A percentile compares a stretch with the other conserved stretches of the same genome.
Conservation (phyloP, 2,113 vertebrate genomes). For the Atherinomorus stipes region DNA sequence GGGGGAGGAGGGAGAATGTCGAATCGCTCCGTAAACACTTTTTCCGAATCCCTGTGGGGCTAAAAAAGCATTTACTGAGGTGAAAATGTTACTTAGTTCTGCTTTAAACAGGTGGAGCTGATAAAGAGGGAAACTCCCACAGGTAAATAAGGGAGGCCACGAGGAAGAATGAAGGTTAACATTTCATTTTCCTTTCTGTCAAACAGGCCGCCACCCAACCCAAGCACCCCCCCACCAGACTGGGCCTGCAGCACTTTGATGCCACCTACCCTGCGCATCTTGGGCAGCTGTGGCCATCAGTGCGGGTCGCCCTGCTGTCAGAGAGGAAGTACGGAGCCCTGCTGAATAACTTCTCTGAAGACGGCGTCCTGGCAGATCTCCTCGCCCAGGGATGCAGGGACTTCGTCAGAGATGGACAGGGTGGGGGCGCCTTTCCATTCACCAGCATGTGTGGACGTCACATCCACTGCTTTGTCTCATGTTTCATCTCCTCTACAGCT, state of each 20-base stretch:
- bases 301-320: conserved; percentile 87
- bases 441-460: too few relatives aligned
- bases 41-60: too few relatives aligned
- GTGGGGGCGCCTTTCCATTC: conserved; percentile 3
- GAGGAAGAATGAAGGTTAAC: too few relatives aligned
- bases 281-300: conserved; percentile 88
- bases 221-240: conserved; percentile 73
- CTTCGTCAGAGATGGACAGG: conserved; percentile 75
- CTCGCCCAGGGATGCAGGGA: conserved; percentile 82
- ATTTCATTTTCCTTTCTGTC: not conserved
- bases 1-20: too few relatives aligned
- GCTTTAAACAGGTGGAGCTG: too few relatives aligned
- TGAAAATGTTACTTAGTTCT: too few relatives aligned
- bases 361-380: conserved; percentile 68
- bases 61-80: too few relatives aligned
- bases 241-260: conserved; percentile 92
- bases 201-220: conserved; percentile 85
- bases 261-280: conserved; percentile 84
- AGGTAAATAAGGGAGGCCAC: too few relatives aligned
- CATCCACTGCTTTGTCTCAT: not conserved
- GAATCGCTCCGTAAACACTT: too few relatives aligned
- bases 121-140: too few relatives aligned
- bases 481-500: conserved; percentile 22
- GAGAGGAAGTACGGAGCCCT: conserved; percentile 94
- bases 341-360: conserved; percentile 87